phyloP scores from a whole-genome alignment of 2,113 vertebrate species.

The Psephotus haematonotus region DNA sequence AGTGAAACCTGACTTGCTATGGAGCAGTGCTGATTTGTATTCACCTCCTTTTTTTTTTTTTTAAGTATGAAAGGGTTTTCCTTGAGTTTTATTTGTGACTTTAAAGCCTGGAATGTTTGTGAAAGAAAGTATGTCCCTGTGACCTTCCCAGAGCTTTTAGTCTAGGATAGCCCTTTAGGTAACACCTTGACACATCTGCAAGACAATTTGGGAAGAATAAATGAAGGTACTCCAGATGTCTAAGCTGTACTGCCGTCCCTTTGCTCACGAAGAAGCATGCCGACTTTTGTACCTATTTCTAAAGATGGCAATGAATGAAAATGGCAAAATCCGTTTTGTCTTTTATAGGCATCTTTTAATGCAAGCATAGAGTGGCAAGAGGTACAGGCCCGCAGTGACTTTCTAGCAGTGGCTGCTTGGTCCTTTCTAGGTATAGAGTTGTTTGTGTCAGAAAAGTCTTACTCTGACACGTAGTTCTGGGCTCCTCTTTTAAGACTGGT shows the following conservation, averaged over 20 bases:
- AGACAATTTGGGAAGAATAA: not conserved
- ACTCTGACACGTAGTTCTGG: not conserved
- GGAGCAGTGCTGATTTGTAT: not conserved
- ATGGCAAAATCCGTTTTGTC: not conserved
- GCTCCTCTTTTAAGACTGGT: not conserved
- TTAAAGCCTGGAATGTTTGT: not conserved
- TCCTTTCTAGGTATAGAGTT: not conserved
- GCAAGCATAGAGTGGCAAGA: not conserved
- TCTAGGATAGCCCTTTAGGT: not conserved
- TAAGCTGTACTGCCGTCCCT: not conserved
- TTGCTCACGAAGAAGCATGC: not conserved
- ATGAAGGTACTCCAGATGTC: not conserved
- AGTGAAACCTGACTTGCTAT: not conserved
- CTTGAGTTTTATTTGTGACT: not conserved
- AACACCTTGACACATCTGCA: not conserved
- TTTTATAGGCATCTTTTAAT: not conserved
- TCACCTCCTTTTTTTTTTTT: not conserved
- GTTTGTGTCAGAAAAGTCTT: not conserved
- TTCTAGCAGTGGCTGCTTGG: not conserved
- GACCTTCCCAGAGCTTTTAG: not conserved
- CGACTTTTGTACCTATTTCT: not conserved
- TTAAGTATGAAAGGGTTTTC: not conserved
- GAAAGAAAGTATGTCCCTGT: not conserved
- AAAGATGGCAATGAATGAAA: not conserved
- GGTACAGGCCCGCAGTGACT: not conserved